Evolutionary conservation across 2,888 invertebrate genomes (phyloP).

Genomic region (Microctonus aethiopoides): DNA sequence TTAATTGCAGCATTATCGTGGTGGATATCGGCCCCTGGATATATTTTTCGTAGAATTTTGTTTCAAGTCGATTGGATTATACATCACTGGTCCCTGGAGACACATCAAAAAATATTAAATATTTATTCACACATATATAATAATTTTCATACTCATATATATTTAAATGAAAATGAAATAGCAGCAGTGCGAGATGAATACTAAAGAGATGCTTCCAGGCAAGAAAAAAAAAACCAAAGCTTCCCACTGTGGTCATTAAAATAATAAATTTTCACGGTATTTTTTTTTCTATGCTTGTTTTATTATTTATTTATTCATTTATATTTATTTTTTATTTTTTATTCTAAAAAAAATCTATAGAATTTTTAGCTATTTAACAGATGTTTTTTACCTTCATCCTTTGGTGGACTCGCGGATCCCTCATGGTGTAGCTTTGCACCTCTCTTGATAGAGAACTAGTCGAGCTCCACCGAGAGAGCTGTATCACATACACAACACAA

Average conservation of each 20-base stretch:
- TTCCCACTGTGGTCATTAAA: slow-evolving; percentile 8
- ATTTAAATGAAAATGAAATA: background rate
- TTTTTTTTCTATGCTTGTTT: background rate
- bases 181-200: background rate
- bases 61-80: slow-evolving; percentile 58
- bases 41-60: slow-evolving; percentile 55
- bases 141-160: background rate
- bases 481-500: slow-evolving; percentile 69
- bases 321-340: background rate
- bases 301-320: background rate
- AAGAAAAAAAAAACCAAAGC: slow-evolving; percentile 9
- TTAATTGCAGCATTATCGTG: slow-evolving; percentile 51
- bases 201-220: slow-evolving; percentile 2
- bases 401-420: slow-evolving; percentile 66
- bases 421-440: slow-evolving; percentile 73
- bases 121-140: background rate
- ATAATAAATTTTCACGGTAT: slow-evolving; percentile 7
- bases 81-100: slow-evolving; percentile 63
- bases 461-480: slow-evolving; percentile 75
- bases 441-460: slow-evolving; percentile 74
- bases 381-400: slow-evolving; percentile 65
- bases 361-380: background rate
- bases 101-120: slow-evolving; percentile 10
- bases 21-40: slow-evolving; percentile 55
- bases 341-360: background rate